Percentiles rank a stretch among this genome's conserved stretches.
Conservation (phyloP, 1,140 invertebrate species). For the Cylas formicarius region DNA sequence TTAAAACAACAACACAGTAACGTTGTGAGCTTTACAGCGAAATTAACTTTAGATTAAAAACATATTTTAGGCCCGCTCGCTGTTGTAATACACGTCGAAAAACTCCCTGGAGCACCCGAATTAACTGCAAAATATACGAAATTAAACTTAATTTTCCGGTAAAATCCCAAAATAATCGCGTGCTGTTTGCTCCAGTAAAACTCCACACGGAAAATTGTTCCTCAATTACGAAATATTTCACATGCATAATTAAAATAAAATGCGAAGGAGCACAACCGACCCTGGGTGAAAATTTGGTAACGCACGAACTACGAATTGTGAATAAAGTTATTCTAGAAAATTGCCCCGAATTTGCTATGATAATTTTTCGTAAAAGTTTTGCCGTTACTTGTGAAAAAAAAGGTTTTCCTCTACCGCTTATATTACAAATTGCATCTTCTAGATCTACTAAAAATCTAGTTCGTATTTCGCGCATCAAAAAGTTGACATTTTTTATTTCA, state of each 20-base stretch:
- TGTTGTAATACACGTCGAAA: constrained; percentile 4
- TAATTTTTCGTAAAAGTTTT: constrained; percentile 15
- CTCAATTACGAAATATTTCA: constrained; percentile 20
- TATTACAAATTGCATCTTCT: no score
- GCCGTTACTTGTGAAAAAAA: no score
- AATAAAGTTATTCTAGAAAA: constrained; percentile 19
- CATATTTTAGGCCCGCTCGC: constrained; percentile 9
- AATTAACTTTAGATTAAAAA: constrained; percentile 18
- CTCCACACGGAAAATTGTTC: constrained; percentile 14
- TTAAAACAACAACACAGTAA: no score
- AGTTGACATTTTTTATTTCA: no score
- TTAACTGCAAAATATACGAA: background rate
- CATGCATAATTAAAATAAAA: constrained; percentile 22
- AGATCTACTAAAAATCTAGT: no score
- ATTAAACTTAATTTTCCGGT: constrained; percentile 5
- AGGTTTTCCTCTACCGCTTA: no score
- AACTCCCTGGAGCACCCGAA: background rate
- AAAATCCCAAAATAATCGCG: constrained; percentile 14
- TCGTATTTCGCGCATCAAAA: no score
- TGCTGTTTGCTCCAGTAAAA: constrained; percentile 11
- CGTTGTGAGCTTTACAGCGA: no score
- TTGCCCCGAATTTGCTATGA: constrained; percentile 10
- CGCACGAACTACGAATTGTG: constrained; percentile 13
- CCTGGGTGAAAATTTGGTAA: constrained; percentile 16
- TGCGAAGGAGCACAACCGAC: constrained; percentile 13